These are phyloP conservation scores for Ispidina picta DNA, from an alignment of 2,797 vertebrate genomes.

Conservation along the genomic window DNA sequence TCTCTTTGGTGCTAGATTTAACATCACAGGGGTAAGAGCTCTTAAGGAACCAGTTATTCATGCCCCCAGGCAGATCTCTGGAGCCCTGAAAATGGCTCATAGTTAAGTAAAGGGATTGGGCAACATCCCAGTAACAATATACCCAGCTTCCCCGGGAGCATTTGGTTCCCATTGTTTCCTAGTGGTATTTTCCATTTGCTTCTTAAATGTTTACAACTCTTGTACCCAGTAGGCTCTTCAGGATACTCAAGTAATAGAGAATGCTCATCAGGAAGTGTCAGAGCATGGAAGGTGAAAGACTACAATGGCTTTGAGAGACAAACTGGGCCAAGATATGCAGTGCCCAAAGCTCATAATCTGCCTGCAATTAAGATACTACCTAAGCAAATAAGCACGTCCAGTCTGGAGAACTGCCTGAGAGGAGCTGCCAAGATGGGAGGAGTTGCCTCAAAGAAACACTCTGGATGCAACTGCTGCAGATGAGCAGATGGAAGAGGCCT, in stretches of 20 bases:
- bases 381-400: background rate
- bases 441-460: background rate
- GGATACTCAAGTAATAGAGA: background rate
- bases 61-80: background rate
- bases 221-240: background rate
- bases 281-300: background rate
- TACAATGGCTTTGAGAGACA: background rate
- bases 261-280: background rate
- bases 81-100: background rate
- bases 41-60: background rate
- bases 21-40: background rate
- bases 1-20: background rate
- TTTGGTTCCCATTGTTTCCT: background rate
- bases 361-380: background rate
- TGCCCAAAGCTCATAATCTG: background rate
- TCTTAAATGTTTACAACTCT: background rate
- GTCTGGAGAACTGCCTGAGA: background rate
- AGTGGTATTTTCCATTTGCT: conserved; percentile 22
- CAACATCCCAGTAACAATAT: conserved; percentile 31
- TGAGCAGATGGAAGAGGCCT: background rate
- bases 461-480: background rate
- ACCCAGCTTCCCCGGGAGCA: background rate
- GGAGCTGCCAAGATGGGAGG: background rate
- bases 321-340: background rate
- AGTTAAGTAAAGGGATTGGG: background rate